These are phyloP conservation scores for Endomychus coccineus DNA, from an alignment of 2,888 invertebrate species.

Conservation along the genomic window DNA sequence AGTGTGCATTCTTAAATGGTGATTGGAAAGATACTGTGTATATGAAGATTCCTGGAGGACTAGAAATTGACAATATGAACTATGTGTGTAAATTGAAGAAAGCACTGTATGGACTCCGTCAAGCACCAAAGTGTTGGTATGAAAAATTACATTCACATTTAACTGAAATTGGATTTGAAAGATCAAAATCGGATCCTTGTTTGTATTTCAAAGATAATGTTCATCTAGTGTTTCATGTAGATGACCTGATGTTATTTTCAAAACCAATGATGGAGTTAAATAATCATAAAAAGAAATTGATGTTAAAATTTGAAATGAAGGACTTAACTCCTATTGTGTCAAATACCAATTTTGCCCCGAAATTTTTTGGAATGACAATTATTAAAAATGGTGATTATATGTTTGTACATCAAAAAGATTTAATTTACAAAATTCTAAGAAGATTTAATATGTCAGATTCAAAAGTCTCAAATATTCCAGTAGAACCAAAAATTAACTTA, in stretches of 20 bases:
- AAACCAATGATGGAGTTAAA: conserved; percentile 15
- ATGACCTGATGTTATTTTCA: conserved; percentile 20
- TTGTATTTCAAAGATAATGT: conserved; percentile 18
- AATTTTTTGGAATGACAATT: conserved; percentile 19
- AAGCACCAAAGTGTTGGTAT: conserved; percentile 27
- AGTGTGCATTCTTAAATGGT: conserved; percentile 28
- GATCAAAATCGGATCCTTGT: conserved; percentile 23
- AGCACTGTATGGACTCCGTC: conserved; percentile 26
- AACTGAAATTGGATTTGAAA: conserved; percentile 15
- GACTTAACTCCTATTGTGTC: conserved; percentile 12
- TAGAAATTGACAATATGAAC: conserved; percentile 1
- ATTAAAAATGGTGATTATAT: conserved; percentile 9
- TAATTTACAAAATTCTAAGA: conserved; percentile 15
- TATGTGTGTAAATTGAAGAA: conserved; percentile 22
- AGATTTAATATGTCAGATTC: conserved; percentile 12
- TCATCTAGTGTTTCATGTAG: conserved; percentile 21
- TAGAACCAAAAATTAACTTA: conserved; percentile 14
- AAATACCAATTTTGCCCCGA: conserved; percentile 7
- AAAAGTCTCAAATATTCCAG: conserved; percentile 9
- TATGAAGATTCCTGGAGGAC: conserved; percentile 18
- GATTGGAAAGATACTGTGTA: conserved; percentile 23
- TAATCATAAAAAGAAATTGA: conserved; percentile 15
- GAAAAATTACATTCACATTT: conserved; percentile 17
- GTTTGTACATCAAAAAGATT: conserved; percentile 14
- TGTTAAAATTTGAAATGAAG: conserved; percentile 20